Conservation (phyloP, 2,797 vertebrate genomes). For the Peromyscus attwateri region DNA sequence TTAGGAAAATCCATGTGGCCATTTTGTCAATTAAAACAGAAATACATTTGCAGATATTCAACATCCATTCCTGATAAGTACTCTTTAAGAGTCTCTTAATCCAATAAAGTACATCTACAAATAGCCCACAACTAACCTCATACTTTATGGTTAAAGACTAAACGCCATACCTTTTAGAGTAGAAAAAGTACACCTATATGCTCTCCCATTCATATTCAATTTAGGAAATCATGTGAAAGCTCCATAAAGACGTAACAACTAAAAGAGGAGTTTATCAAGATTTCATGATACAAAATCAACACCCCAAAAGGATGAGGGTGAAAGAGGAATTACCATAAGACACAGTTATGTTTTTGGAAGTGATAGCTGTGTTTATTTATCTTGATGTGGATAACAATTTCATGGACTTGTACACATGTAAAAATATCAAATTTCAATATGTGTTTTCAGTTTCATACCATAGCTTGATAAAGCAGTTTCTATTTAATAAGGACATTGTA, state of each 20-base stretch:
- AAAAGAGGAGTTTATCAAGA: background rate
- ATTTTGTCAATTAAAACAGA: background rate
- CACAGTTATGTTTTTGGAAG: background rate
- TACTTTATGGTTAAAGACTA: background rate
- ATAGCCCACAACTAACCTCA: background rate
- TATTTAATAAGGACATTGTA: constrained; percentile 11
- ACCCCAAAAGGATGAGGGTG: background rate
- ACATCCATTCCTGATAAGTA: background rate
- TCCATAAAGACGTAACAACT: background rate
- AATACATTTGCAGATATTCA: constrained; percentile 16
- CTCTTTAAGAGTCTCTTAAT: background rate
- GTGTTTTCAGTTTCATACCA: background rate
- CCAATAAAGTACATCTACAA: background rate
- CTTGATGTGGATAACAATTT: background rate
- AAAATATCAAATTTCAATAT: constrained; percentile 41
- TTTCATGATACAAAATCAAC: constrained; percentile 27
- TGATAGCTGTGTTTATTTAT: background rate
- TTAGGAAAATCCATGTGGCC: background rate
- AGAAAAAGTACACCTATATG: background rate
- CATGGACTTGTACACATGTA: background rate
- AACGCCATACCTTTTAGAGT: background rate
- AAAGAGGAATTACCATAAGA: background rate
- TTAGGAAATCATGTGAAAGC: background rate
- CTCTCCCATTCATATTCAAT: background rate
- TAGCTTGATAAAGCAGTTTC: background rate